Percentiles rank a stretch among this genome's conserved stretches.
Conservation (phyloP, 2,888 invertebrate genomes). For the Coleophora deauratella region DNA sequence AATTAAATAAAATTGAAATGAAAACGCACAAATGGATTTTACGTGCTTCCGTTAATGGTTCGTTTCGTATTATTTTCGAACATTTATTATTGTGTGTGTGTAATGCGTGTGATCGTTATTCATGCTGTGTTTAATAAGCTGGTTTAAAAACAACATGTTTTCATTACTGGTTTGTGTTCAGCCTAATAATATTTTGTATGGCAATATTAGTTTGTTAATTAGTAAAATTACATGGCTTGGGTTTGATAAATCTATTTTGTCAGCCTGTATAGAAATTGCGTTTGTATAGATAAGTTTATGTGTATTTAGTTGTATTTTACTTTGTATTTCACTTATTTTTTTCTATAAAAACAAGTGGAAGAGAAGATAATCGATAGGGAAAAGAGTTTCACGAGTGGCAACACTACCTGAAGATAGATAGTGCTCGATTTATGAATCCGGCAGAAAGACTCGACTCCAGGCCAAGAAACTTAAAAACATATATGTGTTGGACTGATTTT, state of each 20-base stretch:
- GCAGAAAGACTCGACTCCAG: too few species aligned
- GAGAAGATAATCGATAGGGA: too few species aligned
- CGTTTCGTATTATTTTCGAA: constrained; percentile 67
- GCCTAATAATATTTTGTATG: constrained; percentile 10
- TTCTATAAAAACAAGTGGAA: too few species aligned
- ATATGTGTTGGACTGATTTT: too few species aligned
- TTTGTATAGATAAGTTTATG: too few species aligned
- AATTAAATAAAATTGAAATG: constrained; percentile 74
- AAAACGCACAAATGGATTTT: constrained; percentile 70
- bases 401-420: too few species aligned
- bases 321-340: constrained; percentile 24
- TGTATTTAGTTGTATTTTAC: neutral
- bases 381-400: too few species aligned
- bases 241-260: too few species aligned
- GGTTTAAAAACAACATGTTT: constrained; percentile 70
- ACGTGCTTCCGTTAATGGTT: constrained; percentile 70
- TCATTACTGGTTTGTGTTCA: constrained; percentile 42
- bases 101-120: constrained; percentile 61
- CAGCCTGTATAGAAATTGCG: constrained; percentile 18
- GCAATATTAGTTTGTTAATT: constrained; percentile 8
- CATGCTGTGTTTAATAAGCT: constrained; percentile 67
- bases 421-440: too few species aligned
- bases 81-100: constrained; percentile 60
- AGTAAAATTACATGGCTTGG: too few species aligned
- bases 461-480: too few species aligned